phyloP scores from a whole-genome alignment of 1,140 invertebrate genomes.

The Neodiprion fabricii region DNA sequence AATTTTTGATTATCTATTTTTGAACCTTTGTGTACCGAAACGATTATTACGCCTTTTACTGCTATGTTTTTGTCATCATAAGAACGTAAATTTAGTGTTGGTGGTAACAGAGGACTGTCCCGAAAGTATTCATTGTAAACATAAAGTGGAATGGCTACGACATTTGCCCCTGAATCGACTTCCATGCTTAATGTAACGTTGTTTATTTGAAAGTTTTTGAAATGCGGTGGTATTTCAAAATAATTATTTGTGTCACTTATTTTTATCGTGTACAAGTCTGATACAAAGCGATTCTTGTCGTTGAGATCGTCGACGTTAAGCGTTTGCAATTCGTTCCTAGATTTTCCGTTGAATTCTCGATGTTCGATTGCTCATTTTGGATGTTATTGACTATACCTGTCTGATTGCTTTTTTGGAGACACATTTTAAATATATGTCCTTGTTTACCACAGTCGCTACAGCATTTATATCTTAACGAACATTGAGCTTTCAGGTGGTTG shows the following conservation, averaged over 20 bases:
- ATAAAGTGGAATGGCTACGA: not conserved
- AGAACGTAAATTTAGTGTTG: not conserved
- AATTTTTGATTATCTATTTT: constrained; percentile 11
- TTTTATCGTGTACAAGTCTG: not conserved
- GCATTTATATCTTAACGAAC: not conserved
- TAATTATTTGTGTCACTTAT: not conserved
- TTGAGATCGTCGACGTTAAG: not conserved
- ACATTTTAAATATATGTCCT: not conserved
- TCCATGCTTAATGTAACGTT: not conserved
- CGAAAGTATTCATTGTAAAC: constrained; percentile 3
- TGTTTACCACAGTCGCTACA: not conserved
- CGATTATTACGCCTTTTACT: not conserved
- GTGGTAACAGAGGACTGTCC: not conserved
- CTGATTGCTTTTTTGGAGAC: not conserved
- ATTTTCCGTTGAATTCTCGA: not conserved
- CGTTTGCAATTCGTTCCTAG: not conserved
- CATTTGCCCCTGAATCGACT: constrained; percentile 5
- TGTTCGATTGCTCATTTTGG: not conserved
- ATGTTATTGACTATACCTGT: not conserved
- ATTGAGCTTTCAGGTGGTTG: not conserved
- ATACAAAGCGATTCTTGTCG: not conserved
- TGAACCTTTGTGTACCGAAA: not conserved
- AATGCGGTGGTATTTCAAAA: not conserved
- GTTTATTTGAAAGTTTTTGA: not conserved
- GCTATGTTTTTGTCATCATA: not conserved